A percentile compares a stretch with the other conserved stretches of the same genome.
Conservation (phyloP, 1,140 invertebrate species). For the Halictus rubicundus region DNA sequence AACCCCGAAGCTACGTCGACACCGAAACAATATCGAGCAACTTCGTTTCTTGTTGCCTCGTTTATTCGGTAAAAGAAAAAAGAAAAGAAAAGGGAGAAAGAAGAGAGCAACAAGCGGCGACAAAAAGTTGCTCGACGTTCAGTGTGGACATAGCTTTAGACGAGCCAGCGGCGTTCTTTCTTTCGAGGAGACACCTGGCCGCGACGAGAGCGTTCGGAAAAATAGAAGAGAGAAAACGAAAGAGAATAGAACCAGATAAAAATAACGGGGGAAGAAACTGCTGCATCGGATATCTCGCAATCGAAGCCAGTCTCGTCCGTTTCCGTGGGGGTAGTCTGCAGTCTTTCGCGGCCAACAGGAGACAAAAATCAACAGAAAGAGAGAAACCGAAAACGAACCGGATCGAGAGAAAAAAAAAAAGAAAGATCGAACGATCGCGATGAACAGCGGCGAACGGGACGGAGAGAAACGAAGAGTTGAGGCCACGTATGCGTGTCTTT, state of each 20-base stretch:
- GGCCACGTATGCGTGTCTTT: no score
- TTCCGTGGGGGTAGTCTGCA: conserved; percentile 18
- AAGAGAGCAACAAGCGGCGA: no score
- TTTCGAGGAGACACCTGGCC: no score
- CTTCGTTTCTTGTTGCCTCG: no score
- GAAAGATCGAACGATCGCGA: background rate
- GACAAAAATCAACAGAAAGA: conserved; percentile 27
- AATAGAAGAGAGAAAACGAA: background rate
- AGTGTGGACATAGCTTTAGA: background rate
- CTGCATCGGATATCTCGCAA: conserved; percentile 41
- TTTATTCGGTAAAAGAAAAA: no score
- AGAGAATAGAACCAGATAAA: background rate
- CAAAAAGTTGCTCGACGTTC: no score
- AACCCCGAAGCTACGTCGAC: no score
- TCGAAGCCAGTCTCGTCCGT: conserved; percentile 44
- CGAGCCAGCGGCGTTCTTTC: conserved; percentile 13
- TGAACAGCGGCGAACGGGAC: background rate
- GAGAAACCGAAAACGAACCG: background rate
- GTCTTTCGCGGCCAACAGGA: conserved; percentile 44
- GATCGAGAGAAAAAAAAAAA: background rate
- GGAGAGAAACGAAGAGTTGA: background rate
- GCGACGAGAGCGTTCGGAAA: background rate
- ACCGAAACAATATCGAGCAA: no score
- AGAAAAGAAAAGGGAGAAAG: no score
- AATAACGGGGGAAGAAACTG: conserved; percentile 39